Base-by-base conservation (phyloP, 2,797 vertebrate species). In the Argya squamiceps region DNA sequence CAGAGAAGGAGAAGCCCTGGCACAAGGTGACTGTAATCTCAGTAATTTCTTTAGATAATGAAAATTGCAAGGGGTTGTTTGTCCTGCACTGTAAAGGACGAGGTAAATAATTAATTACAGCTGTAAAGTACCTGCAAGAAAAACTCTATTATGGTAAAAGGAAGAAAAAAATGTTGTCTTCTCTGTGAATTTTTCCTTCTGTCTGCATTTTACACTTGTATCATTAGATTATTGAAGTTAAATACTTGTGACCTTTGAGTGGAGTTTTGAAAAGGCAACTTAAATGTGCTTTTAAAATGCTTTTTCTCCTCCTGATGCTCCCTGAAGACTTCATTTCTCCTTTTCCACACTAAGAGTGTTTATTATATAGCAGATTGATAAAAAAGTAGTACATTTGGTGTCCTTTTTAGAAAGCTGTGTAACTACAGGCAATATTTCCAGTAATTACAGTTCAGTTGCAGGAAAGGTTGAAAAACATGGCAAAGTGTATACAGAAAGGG, bases 61-160 rank as follows among this genome's bases (percentile, higher is more conserved):
- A 91, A 91, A 97, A 92, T 80, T 85, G 44, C 30, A 85, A 90
- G 15, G 29, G 9, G 12, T 53, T 90, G 17, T 85, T 93, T 83
- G 68, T 76, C 47, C 47, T 78, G 43, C 17, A 52, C 24, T 41
- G 10, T 69, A 63, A 85, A 88, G 70, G 79, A 43, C 75, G 36
- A 92, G 12, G 56, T 84, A 91, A 95, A 93, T 84, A 94, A 88
- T 93, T 95, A 79, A 90, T 89, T 91, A 58, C 37, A 52, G 24
- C 19, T 89, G 34, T 63, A 89, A 91, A 74, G 55, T 32, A 89
- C 21, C n/a, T 69, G 43, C 39, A 86, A 55, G 53, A 88, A 94
- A 78, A 73, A 4, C 8, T n/a, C 26, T 87, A 56, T 78, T 93
- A 82, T 10, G 0, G 10, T 13, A 19, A 56, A 79, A 79, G 63